Evolutionary conservation across 2,113 vertebrate genomes (phyloP).

Genomic region (Ascaphus truei): DNA sequence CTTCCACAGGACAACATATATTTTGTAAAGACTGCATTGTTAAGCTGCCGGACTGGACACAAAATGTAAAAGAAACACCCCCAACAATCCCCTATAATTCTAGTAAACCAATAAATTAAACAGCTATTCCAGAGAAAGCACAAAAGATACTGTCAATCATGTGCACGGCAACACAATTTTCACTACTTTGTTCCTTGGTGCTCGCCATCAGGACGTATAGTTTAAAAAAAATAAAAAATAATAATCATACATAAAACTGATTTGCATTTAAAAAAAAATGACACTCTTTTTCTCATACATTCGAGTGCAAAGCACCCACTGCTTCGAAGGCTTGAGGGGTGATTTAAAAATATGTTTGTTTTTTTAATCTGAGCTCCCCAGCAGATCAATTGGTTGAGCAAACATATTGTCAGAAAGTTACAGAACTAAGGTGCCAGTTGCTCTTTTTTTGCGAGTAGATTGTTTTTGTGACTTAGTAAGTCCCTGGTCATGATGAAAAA

Average conservation of each 20-base stretch:
- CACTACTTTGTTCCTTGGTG: neutral
- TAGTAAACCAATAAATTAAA: conserved; percentile 17
- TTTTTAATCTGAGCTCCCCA: no score
- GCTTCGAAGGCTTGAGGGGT: conserved; percentile 6
- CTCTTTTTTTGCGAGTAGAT: no score
- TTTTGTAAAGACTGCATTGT: conserved; percentile 17
- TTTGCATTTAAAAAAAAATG: conserved; percentile 4
- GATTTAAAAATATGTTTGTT: conserved; percentile 8
- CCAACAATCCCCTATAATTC: conserved; percentile 12
- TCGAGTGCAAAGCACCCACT: neutral
- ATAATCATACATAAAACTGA: conserved; percentile 9
- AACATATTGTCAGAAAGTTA: no score
- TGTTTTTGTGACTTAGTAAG: no score
- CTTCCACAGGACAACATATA: conserved; percentile 6
- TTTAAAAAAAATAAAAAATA: no score
- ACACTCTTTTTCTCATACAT: conserved; percentile 20
- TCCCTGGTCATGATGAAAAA: no score
- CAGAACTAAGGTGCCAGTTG: no score
- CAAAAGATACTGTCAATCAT: conserved; percentile 5
- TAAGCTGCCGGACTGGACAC: conserved; percentile 8
- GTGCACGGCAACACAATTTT: conserved; percentile 25
- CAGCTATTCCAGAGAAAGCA: conserved; percentile 3
- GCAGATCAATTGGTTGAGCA: no score
- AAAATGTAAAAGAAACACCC: conserved; percentile 19
- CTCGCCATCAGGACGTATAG: neutral